Evolutionary conservation across 2,113 vertebrate genomes (phyloP), one percentile per base, ranked within the genome.

Genomic region (Anarhynchus alexandrinus): DNA sequence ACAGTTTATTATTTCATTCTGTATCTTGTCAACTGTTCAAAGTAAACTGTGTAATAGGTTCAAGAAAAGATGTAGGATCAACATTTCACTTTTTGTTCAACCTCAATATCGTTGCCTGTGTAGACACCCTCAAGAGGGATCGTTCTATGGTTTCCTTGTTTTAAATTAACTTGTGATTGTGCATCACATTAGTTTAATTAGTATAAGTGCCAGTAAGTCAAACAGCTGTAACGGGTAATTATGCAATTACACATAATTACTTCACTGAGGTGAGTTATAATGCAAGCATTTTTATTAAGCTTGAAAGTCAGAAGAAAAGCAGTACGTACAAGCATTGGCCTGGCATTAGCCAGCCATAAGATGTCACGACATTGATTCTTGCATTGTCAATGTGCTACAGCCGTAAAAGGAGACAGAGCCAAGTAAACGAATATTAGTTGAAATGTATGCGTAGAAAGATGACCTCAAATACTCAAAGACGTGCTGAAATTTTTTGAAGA

Each of bases 171-270:
- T 78, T 91, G 47, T 84, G 57, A 42, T 30, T 93, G 65, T 86
- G 65, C 86, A 84, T 78, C 69, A 59, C 69, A 52, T 89, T 86
- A 59, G 26, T 54, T 90, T 92, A 95, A 96, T 94, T 92, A 91
- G 64, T 92, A 8, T 70, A 84, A 92, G 21, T 59, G 47, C 64
- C 86, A 96, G 83, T 86, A 94, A 95, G 69, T 86, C 86, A 94
- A 95, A 95, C 43, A 94, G 65, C 72, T 94, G 86, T 88, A 96
- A 93, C 0, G 3, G n/a, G 15, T 92, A 94, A 95, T 97, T 91
- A 93, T 91, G 72, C 76, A 88, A 91, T 96, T 97, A 83, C 59
- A 91, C 22, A 23, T 88, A 88, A 96, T 96, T 94, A 62, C 86
- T 95, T 94, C 59, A 43, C 76, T 47, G 64, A 93, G 65, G 52